Conservation (phyloP, 1,140 invertebrate species). For the Neocloeon triangulifer region DNA sequence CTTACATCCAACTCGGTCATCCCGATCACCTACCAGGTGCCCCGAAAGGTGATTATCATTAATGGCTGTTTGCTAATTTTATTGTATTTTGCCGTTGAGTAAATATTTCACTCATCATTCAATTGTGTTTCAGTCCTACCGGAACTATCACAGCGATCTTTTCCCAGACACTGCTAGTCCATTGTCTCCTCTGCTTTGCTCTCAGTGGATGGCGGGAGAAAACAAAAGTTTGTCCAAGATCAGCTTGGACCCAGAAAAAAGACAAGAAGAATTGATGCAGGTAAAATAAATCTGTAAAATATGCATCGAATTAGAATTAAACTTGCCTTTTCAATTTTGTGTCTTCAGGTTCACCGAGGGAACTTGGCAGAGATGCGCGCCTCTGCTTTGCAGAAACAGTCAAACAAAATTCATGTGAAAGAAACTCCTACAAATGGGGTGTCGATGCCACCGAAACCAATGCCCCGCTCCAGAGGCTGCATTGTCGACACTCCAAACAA, state of each 20-base stretch:
- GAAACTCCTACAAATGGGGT: too few relatives aligned
- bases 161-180: conserved; percentile 70
- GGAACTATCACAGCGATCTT: conserved; percentile 80
- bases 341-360: conserved; percentile 17
- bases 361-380: conserved; percentile 13
- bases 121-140: conserved; percentile 43
- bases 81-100: background rate
- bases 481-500: too few relatives aligned
- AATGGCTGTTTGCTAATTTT: conserved; percentile 1
- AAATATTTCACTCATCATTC: conserved; percentile 4
- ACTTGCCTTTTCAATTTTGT: too few relatives aligned
- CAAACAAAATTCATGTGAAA: too few relatives aligned
- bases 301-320: too few relatives aligned
- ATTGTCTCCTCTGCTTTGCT: conserved; percentile 45
- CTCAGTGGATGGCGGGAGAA: conserved; percentile 52
- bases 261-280: conserved; percentile 31
- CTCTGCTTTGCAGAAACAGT: background rate
- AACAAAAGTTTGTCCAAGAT: conserved; percentile 51
- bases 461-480: conserved; percentile 41
- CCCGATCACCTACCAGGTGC: conserved; percentile 83
- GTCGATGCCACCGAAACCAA: conserved; percentile 41
- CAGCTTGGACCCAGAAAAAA: conserved; percentile 49
- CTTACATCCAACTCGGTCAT: conserved; percentile 65
- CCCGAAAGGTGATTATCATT: conserved; percentile 42
- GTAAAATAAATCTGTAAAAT: conserved; percentile 24